Evolutionary conservation across 2,888 invertebrate genomes (phyloP).

Genomic region (Eugnorisma glareosa): DNA sequence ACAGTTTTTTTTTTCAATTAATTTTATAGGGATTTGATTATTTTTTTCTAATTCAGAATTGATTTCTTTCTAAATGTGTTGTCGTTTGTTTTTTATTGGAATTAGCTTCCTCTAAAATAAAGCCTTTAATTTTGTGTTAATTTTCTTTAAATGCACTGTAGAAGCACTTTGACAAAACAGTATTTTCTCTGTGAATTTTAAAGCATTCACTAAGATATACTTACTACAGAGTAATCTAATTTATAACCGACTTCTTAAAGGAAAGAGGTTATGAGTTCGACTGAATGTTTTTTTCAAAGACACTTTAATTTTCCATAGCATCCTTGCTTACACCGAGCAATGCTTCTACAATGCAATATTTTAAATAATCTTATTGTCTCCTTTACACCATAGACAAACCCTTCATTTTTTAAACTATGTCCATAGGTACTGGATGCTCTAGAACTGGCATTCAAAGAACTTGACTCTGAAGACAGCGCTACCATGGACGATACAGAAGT

Average conservation of each 20-base stretch:
- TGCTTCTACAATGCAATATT: constrained; percentile 53
- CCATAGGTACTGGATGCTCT: constrained; percentile 91
- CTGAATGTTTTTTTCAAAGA: neutral
- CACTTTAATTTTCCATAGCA: neutral
- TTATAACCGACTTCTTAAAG: neutral
- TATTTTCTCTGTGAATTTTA: neutral
- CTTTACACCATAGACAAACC: neutral
- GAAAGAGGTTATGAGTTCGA: neutral
- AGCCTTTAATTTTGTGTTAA: constrained; percentile 47
- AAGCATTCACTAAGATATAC: neutral
- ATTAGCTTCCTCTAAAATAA: constrained; percentile 46
- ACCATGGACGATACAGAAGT: constrained; percentile 84
- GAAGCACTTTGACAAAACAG: constrained; percentile 39
- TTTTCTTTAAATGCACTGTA: constrained; percentile 48
- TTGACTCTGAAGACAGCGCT: constrained; percentile 89
- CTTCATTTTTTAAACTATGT: constrained; percentile 59
- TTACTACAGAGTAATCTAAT: too few relatives aligned
- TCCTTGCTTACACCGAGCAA: constrained; percentile 31
- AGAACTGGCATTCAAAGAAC: constrained; percentile 92
- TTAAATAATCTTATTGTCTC: constrained; percentile 31
- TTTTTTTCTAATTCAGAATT: constrained; percentile 19
- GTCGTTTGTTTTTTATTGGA: constrained; percentile 55
- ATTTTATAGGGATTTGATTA: neutral
- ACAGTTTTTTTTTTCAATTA: constrained; percentile 13
- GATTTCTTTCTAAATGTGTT: constrained; percentile 50